A percentile compares a stretch with the other conserved stretches of the same genome.
These are phyloP conservation scores for Eclectus roratus DNA, from an alignment of 2,113 vertebrate species.

Conservation along the genomic window DNA sequence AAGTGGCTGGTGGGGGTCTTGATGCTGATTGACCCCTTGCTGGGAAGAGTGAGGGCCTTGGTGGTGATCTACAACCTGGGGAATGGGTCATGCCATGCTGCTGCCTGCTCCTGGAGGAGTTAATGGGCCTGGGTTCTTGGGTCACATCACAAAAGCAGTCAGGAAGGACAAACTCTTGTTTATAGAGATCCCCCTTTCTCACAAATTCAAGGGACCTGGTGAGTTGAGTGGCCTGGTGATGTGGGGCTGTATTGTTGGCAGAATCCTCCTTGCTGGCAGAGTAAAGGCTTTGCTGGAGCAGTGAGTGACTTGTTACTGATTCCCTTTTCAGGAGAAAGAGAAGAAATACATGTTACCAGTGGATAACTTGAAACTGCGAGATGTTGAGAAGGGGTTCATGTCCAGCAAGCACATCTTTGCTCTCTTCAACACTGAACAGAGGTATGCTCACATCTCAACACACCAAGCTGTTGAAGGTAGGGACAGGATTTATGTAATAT, in stretches of 20 bases:
- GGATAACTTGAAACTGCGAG: conserved; percentile 94
- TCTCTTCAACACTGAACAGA: conserved; percentile 98
- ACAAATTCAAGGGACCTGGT: background rate
- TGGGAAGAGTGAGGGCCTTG: background rate
- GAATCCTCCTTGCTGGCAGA: background rate
- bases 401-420: conserved; percentile 98
- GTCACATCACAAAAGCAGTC: background rate
- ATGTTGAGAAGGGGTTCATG: conserved; percentile 98
- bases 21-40: background rate
- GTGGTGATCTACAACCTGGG: background rate
- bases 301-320: background rate
- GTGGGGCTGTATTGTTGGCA: background rate
- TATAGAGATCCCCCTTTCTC: background rate
- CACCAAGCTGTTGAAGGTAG: background rate
- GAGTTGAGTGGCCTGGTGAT: background rate
- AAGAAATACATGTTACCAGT: conserved; percentile 99
- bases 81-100: background rate
- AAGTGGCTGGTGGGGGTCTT: background rate
- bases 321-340: conserved; percentile 86
- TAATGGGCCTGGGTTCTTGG: background rate
- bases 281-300: background rate
- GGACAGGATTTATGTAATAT: background rate
- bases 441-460: conserved; percentile 67
- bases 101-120: background rate
- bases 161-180: background rate